These are phyloP conservation scores for Actinia equina DNA, from an alignment of 64 coral and sea anemone genomes.

Conservation along the genomic window DNA sequence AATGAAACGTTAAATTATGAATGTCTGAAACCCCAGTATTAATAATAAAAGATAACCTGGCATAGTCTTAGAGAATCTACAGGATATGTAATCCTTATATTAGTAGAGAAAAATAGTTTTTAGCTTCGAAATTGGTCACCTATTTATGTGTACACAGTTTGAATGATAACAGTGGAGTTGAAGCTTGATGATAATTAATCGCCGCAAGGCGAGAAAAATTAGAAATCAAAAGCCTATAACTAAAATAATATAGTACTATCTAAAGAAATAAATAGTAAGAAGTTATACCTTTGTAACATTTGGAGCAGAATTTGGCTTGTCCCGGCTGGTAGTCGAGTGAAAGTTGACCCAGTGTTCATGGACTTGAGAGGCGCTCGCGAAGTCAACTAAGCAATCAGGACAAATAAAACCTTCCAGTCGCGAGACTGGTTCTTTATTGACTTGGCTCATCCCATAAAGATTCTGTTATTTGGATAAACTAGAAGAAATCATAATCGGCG, in stretches of 20 bases:
- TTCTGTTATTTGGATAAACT: constrained; percentile 24
- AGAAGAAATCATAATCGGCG: not conserved
- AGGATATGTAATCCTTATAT: not conserved
- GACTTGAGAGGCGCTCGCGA: constrained; percentile 71
- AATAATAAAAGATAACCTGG: not conserved
- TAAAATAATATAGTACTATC: not conserved
- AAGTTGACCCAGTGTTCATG: constrained; percentile 86
- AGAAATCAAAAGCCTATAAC: not conserved
- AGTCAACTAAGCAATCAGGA: constrained; percentile 84
- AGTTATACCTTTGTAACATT: not conserved
- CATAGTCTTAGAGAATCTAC: not conserved
- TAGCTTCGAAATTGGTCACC: not conserved
- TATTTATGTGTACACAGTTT: not conserved
- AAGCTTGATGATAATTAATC: not conserved
- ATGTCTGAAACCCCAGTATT: not conserved
- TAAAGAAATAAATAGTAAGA: not conserved
- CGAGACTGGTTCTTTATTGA: constrained; percentile 47
- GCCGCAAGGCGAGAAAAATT: not conserved
- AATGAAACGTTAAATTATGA: not conserved
- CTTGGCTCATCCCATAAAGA: constrained; percentile 61
- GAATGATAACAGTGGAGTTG: not conserved
- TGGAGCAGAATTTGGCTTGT: not conserved
- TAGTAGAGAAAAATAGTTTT: not conserved
- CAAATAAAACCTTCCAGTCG: constrained; percentile 93
- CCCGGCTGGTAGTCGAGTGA: constrained; percentile 47